A percentile compares a stretch with the other conserved stretches of the same genome.
Conservation (phyloP, 2,888 invertebrate species). For the Metopia argyrocephala region DNA sequence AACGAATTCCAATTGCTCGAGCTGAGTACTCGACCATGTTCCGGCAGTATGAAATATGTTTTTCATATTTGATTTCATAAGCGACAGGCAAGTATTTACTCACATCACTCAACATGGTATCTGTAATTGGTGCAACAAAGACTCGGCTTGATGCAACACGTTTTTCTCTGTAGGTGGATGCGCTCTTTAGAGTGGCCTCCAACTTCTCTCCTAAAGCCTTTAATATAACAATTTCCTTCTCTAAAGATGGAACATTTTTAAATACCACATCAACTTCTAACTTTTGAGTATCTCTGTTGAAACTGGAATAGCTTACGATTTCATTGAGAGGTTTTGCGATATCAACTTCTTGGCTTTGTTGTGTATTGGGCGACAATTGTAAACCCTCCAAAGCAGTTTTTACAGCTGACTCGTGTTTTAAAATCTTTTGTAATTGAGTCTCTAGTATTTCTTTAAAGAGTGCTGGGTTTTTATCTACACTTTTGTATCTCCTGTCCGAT, state of each 20-base stretch:
- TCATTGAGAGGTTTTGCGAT: slow-evolving; percentile 1
- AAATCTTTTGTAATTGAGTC: slow-evolving; percentile 67
- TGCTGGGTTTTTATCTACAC: slow-evolving; percentile 65
- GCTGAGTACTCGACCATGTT: background rate
- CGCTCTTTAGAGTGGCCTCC: slow-evolving; percentile 69
- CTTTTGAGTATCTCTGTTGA: slow-evolving; percentile 23
- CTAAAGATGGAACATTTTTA: slow-evolving; percentile 72
- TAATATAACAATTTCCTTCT: slow-evolving; percentile 71
- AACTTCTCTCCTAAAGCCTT: slow-evolving; percentile 71
- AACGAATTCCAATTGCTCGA: background rate
- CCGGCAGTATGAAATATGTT: background rate
- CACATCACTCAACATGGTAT: background rate
- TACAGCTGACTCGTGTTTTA: slow-evolving; percentile 68
- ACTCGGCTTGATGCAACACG: background rate
- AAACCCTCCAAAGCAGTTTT: slow-evolving; percentile 66
- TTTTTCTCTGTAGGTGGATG: slow-evolving; percentile 25
- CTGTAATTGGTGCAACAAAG: too few relatives aligned
- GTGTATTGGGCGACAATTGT: slow-evolving; percentile 12
- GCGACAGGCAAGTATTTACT: background rate
- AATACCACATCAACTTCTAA: slow-evolving; percentile 70
- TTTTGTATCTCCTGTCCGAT: slow-evolving; percentile 67
- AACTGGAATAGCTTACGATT: background rate
- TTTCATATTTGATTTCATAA: background rate
- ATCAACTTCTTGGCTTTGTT: background rate
- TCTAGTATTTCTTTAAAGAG: slow-evolving; percentile 68